Base-by-base conservation (phyloP, 2,888 invertebrate species). In the Rhynchonema sp. region DNA sequence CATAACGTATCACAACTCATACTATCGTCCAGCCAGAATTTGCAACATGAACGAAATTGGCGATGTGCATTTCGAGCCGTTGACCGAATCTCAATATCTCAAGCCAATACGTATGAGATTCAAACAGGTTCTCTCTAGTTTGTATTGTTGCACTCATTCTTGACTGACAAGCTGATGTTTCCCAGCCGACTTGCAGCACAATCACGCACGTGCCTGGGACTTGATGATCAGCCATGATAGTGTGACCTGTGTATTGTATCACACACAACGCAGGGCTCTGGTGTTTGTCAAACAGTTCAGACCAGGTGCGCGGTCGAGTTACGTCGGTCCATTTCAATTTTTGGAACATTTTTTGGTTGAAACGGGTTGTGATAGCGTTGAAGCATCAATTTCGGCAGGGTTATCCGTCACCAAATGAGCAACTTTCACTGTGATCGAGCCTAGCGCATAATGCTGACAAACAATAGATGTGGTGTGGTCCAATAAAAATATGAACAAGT, bases 221-320 rank as follows among this genome's bases (percentile, higher is more conserved):
- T n/a, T 49, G 20, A 49, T 49, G 49, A 22, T 49, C 13, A 23
- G 13, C 3, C 49, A 49, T 49, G 49, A 30, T 46, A 46, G 49
- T 25, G 58, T 58, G 30, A 13, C 25, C 25, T 26, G 20, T 22
- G 27, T 58, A 13, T 23, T 58, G 3, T 58, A 23, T 49, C 58
- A 58, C 29, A 22, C 9, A 2, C 9, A 17, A 9, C 17, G 28
- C 13, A 3, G 26, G 20, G 2, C 59, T 17, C 38, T 59, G 17
- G 23, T 59, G 20, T 59, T 59, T 30, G 59, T 59, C 25, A 2
- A 30, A 26, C 59, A 59, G 25, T 59, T 59, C 46, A 20, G 59
- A 2, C 59, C 59, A 20, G 55, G 59, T 59, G n/a, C n/a, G n/a
- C n/a, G n/a, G n/a, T n/a, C n/a, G n/a, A n/a, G n/a, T n/a, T n/a